These are phyloP conservation scores for Vidua chalybeata DNA, from an alignment of 2,113 vertebrate species.

Conservation along the genomic window DNA sequence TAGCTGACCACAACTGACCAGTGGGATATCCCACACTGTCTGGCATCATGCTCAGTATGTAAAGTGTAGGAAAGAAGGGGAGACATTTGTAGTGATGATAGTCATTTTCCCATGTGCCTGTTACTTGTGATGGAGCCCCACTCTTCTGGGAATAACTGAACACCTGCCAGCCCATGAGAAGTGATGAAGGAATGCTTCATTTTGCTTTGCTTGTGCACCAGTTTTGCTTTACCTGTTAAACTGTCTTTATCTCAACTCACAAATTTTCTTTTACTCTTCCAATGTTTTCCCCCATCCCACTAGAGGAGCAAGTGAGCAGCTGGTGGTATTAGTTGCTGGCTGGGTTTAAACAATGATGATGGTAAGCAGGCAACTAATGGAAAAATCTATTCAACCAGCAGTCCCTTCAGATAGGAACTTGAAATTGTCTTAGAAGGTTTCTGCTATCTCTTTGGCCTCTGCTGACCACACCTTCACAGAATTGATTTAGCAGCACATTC, in stretches of 20 bases:
- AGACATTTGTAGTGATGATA: background rate
- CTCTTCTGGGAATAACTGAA: background rate
- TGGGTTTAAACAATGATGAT: background rate
- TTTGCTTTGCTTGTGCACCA: background rate
- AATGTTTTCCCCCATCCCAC: accelerated
- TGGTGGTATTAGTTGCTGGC: too few species aligned
- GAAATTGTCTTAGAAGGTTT: background rate
- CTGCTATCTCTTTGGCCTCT: background rate
- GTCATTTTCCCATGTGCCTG: background rate
- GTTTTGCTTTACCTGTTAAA: background rate
- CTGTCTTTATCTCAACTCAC: background rate
- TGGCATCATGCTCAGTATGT: background rate
- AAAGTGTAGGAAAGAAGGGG: background rate
- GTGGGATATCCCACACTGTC: background rate
- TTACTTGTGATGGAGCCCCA: accelerated
- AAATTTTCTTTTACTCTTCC: background rate
- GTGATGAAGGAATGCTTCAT: background rate
- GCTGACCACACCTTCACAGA: background rate
- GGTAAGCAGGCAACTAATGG: background rate
- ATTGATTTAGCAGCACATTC: background rate
- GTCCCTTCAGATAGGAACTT: background rate
- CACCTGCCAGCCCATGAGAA: background rate
- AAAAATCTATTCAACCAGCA: background rate
- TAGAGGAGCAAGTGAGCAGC: background rate
- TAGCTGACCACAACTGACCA: background rate